Evolutionary conservation across 2,888 invertebrate species (phyloP).

Genomic region (Cephus pygmeus): DNA sequence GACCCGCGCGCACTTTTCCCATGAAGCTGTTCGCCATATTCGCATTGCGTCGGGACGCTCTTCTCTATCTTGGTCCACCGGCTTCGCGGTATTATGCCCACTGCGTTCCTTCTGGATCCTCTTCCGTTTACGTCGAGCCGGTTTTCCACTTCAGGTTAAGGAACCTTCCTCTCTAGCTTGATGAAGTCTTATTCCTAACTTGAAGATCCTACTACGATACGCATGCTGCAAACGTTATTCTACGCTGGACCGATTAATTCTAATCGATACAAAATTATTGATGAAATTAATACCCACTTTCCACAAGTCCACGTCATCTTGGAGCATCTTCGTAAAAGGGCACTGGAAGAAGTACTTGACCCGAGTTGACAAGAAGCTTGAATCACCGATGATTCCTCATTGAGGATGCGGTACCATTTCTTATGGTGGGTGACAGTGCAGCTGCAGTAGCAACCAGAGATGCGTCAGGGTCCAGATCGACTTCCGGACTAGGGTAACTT

Average conservation of each 20-base stretch:
- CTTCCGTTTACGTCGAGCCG: constrained; percentile 47
- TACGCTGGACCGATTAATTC: not conserved
- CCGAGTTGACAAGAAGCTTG: not conserved
- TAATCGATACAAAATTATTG: not conserved
- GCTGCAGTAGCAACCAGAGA: not conserved
- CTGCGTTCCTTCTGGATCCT: constrained; percentile 30
- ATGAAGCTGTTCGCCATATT: constrained; percentile 20
- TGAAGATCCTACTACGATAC: not conserved
- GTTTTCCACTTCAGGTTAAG: constrained; percentile 33
- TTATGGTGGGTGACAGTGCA: not conserved
- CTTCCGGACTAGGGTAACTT: not conserved
- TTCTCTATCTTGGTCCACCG: constrained; percentile 11
- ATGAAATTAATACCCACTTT: not conserved
- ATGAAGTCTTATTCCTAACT: not conserved
- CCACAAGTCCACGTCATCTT: not conserved
- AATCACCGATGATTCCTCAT: not conserved
- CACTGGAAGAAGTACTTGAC: not conserved
- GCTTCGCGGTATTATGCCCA: constrained; percentile 24
- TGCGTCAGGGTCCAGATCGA: not conserved
- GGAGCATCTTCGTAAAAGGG: not conserved
- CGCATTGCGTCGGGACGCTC: constrained; percentile 7
- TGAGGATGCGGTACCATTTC: not conserved
- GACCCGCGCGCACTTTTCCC: constrained; percentile 13
- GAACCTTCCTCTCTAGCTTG: constrained; percentile 12
- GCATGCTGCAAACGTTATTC: not conserved